These are phyloP conservation scores for Hybognathus amarus DNA, from an alignment of 2,797 vertebrate species.

Conservation along the genomic window DNA sequence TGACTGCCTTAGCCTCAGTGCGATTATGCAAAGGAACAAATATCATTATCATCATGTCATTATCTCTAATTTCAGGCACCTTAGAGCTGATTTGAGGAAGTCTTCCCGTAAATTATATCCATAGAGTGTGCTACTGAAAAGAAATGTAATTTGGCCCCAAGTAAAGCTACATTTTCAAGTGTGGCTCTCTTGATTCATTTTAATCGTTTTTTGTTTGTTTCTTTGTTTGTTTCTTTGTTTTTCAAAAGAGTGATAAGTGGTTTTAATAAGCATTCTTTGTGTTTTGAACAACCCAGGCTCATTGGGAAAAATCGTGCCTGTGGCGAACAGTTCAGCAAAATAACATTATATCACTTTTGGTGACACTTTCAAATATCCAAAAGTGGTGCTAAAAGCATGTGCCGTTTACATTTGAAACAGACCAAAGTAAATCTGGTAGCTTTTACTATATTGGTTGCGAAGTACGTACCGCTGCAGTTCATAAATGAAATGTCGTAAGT, in stretches of 20 bases:
- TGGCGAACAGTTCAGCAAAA: not conserved
- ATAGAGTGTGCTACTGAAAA: slow-evolving; percentile 8
- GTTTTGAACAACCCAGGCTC: not conserved
- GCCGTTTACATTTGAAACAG: not conserved
- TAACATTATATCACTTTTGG: not conserved
- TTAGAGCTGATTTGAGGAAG: not conserved
- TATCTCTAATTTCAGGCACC: slow-evolving; percentile 17
- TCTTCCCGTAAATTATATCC: slow-evolving; percentile 19
- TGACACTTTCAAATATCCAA: not conserved
- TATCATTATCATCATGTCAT: slow-evolving; percentile 27
- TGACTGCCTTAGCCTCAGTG: slow-evolving; percentile 6
- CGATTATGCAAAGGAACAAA: slow-evolving; percentile 19
- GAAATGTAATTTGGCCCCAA: slow-evolving; percentile 8
- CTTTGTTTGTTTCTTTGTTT: not conserved
- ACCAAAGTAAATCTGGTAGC: not conserved
- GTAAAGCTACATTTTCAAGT: not conserved
- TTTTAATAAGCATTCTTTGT: not conserved
- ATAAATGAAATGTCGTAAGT: not conserved
- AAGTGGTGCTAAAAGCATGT: not conserved
- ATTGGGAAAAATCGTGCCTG: not conserved
- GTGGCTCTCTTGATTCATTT: not conserved
- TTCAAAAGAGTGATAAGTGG: not conserved
- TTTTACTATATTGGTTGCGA: not conserved
- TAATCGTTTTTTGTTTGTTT: too few relatives aligned
- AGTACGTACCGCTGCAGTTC: not conserved